Base-by-base conservation (phyloP, 2,797 vertebrate species). In the Macropodus opercularis region DNA sequence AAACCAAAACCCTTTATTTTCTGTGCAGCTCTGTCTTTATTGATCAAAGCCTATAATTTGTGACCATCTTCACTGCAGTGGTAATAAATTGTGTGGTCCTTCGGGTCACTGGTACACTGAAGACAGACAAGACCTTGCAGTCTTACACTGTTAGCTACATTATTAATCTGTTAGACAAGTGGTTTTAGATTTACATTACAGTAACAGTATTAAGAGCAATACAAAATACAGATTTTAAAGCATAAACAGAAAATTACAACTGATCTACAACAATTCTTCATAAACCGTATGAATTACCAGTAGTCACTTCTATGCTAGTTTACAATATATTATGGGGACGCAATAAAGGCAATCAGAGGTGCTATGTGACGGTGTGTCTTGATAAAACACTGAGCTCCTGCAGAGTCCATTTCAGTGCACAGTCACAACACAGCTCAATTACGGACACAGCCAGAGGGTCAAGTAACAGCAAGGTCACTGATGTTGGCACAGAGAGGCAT, bases 371-470 rank as follows among this genome's bases (percentile, higher is more conserved):
- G 73, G 67, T 54, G 69, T 41, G 75, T 77, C 85, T 80, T 75
- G 83, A 77, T 70, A 69, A 74, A 51, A 67, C 63, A 72, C n/a
- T n/a, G 75, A 82, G n/a, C n/a, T n/a, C n/a, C n/a, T n/a, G n/a
- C 77, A 48, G 80, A 83, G 70, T 73, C 75, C 35, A 76, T 81
- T 77, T 85, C 83, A 81, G 69, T 24, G 12, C 46, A 46, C 44
- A 62, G 53, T 47, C 65, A 68, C 80, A 66, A 69, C 63, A 69
- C 41, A 46, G 77, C 75, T 77, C 79, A 62, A 71, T 85, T 84
- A 84, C 76, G 75, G 70, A 74, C 63, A 72, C 66, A 71, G 72
- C 64, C 35, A 61, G 62, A 75, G 83, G 75, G 77, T 84, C 76
- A 79, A 64, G 62, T 81, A 68, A 86, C 81, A 83, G 76, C 59